phyloP scores from a whole-genome alignment of 2,113 vertebrate genomes.

The Empidonax alnorum region DNA sequence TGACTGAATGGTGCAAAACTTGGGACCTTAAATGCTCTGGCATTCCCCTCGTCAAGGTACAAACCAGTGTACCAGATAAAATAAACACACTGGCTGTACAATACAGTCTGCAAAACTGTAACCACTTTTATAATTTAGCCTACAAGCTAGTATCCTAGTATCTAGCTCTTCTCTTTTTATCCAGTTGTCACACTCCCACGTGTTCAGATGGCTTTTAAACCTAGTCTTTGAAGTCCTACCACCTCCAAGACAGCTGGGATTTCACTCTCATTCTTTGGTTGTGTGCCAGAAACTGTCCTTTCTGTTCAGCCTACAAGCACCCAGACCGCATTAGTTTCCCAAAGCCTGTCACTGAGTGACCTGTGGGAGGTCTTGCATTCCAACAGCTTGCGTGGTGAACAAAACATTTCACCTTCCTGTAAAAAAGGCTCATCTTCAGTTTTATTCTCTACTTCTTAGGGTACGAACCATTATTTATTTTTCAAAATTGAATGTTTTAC shows the following conservation, averaged over 20 bases:
- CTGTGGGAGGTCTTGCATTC: accelerated
- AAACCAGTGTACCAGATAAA: background rate
- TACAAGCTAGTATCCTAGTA: background rate
- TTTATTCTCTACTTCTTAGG: background rate
- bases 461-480: background rate
- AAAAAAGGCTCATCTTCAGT: background rate
- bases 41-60: background rate
- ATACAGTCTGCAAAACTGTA: background rate
- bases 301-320: background rate
- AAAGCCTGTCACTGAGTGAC: background rate
- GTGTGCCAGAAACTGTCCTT: background rate
- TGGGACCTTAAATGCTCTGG: background rate
- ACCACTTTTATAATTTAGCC: background rate
- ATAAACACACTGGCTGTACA: background rate
- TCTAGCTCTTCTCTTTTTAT: background rate
- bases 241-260: background rate
- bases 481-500: background rate
- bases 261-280: background rate
- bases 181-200: background rate
- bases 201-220: background rate
- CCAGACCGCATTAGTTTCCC: background rate
- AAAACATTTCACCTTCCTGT: background rate
- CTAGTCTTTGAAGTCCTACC: background rate
- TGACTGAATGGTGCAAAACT: background rate
- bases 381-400: background rate